Evolutionary conservation across 2,888 invertebrate species (phyloP).

Genomic region (Volucella inflata): DNA sequence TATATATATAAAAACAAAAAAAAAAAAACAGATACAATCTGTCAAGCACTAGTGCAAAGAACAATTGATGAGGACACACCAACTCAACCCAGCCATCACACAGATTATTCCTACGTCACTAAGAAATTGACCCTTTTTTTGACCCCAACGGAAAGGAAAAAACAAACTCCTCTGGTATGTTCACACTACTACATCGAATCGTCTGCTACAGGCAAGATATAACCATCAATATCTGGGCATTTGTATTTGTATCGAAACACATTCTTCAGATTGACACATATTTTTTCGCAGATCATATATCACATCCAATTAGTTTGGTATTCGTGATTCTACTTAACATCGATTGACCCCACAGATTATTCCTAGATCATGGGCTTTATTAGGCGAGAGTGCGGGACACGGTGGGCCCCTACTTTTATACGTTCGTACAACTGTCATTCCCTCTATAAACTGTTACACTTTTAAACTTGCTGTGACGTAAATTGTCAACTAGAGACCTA

Average conservation of each 20-base stretch:
- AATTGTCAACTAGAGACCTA: slow-evolving; percentile 79
- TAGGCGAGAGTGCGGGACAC: slow-evolving; percentile 72
- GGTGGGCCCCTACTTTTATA: slow-evolving; percentile 30
- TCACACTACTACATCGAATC: slow-evolving; percentile 3
- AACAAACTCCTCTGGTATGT: slow-evolving; percentile 48
- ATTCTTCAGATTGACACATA: slow-evolving; percentile 75
- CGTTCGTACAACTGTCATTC: slow-evolving; percentile 28
- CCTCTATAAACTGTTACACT: slow-evolving; percentile 23
- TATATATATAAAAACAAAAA: background rate
- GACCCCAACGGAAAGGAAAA: slow-evolving; percentile 43
- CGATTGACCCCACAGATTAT: slow-evolving; percentile 84
- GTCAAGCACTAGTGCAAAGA: slow-evolving; percentile 39
- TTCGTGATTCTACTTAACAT: slow-evolving; percentile 85
- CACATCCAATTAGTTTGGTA: slow-evolving; percentile 84
- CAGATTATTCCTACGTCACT: slow-evolving; percentile 75
- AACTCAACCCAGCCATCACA: slow-evolving; percentile 44
- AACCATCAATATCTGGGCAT: no score
- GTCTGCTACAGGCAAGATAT: no score
- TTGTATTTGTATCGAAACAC: slow-evolving; percentile 34
- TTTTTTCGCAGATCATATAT: slow-evolving; percentile 79
- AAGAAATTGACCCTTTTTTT: slow-evolving; percentile 69
- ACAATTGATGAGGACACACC: slow-evolving; percentile 69
- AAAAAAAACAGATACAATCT: slow-evolving; percentile 36
- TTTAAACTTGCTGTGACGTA: slow-evolving; percentile 81
- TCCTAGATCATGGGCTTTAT: slow-evolving; percentile 77